Evolutionary conservation across 2,797 vertebrate species (phyloP), one percentile per base, ranked within the genome.

Genomic region (Masticophis lateralis): DNA sequence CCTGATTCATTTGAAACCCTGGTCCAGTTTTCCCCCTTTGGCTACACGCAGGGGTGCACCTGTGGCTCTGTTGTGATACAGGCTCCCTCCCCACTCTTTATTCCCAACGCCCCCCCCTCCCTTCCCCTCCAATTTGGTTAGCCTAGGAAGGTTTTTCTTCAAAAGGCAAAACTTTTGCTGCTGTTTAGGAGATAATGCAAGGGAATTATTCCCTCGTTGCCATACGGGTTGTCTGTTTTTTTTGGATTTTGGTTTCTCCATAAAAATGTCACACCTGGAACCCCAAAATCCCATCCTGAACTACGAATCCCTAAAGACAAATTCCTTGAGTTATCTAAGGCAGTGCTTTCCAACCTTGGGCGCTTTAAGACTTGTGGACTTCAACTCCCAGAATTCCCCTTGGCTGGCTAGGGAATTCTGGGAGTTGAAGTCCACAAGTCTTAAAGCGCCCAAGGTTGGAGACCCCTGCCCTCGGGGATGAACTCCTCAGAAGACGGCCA

Each of bases 11-110:
- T 11, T 43, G n/a, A 53, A 53, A 1, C 13, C 11, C 57, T 59
- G 55, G 55, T 83, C 2, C 1, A 20, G 22, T 18, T 13, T 3
- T 1, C 47, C 4, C 32, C 3, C 51, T 9, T 1, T 22, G 37
- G 22, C 60, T 10, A 1, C 18, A 22, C n/a, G 9, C 11, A 5
- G 3, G 66, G 27, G 2, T 2, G 28, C 6, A 0, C 22, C 43
- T 1, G 7, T 5, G 51, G n/a, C 20, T 4, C 16, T 2, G 3
- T 22, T 7, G 3, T 18, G 11, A 18, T 6, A 25, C 28, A 16
- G 61, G 6, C 55, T 22, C 74, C 7, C 10, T 2, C n/a, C n/a
- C 66, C 90, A 37, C 37, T 0, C 0, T 12, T 51, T 13, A 59
- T 20, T 28, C 47, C 63, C 61, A 27, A 12, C 22, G 2, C 0